A percentile compares a stretch with the other conserved stretches of the same genome.
Evolutionary conservation across 2,888 invertebrate species (phyloP).

Genomic region (Macrosoma leucophasiata): DNA sequence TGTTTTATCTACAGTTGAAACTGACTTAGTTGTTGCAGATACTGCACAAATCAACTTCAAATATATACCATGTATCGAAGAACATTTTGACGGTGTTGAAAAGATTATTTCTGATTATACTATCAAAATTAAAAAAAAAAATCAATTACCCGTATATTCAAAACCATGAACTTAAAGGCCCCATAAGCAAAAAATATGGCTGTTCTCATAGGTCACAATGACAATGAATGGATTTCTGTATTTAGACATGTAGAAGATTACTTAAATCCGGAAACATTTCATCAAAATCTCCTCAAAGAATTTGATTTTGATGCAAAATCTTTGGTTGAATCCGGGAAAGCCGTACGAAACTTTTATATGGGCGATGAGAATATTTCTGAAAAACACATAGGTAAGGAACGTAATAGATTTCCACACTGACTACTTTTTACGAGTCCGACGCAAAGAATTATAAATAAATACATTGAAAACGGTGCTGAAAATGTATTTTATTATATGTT

Average conservation of each 20-base stretch:
- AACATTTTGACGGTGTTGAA: conserved; percentile 26
- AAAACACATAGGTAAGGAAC: conserved; percentile 22
- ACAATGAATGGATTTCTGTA: conserved; percentile 33
- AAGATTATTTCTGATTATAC: conserved; percentile 35
- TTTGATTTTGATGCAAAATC: conserved; percentile 32
- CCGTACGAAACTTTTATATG: conserved; percentile 39
- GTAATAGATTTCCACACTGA: conserved; percentile 43
- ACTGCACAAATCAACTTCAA: conserved; percentile 13
- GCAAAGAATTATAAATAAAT: conserved; percentile 34
- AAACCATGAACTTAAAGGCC: conserved; percentile 25
- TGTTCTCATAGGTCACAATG: conserved; percentile 43
- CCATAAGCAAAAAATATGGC: conserved; percentile 38
- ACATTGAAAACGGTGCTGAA: conserved; percentile 17
- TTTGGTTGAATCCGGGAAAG: conserved; percentile 26
- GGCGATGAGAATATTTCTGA: conserved; percentile 34
- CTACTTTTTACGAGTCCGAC: conserved; percentile 37
- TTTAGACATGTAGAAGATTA: conserved; percentile 26
- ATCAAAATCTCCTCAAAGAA: conserved; percentile 15
- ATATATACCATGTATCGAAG: conserved; percentile 25
- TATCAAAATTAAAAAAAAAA: no score
- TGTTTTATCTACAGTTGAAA: conserved; percentile 25
- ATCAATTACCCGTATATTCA: no score
- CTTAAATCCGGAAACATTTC: conserved; percentile 19
- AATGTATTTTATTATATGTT: conserved; percentile 46
- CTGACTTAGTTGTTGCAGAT: conserved; percentile 22